Base-by-base conservation (phyloP, 1,140 invertebrate species). In the Drosophila kikkawai region DNA sequence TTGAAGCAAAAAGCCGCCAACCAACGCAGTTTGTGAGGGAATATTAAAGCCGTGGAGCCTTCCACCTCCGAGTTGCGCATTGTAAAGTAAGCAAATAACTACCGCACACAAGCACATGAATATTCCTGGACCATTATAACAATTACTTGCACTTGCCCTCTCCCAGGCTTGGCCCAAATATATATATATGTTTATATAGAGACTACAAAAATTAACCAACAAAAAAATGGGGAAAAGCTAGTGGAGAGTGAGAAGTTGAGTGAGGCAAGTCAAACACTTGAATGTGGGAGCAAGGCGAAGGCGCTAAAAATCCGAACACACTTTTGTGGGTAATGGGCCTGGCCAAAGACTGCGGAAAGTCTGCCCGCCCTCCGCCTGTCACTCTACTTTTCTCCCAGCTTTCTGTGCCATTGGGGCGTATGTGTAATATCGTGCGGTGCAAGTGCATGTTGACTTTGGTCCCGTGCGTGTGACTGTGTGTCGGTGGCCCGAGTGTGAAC, bases 281-380 rank as follows among this genome's bases (percentile, higher is more conserved):
- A 73, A 50, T 73, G 36, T 50, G 19, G 69, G 53, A 50, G 51
- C 53, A 59, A 51, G 68, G 57, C 70, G 55, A 82, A 82, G 84
- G 80, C 82, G 83, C 74, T 82, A 86, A 79, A 75, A 85, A 69
- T 79, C 74, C 75, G 67, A 73, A 85, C 80, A 86, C 75, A 87
- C 82, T 86, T 86, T 70, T 73, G 67, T 60, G 59, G 64, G 83
- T 82, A 86, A 86, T 86, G 83, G 83, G 65, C 75, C 75, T 65
- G 77, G 48, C 63, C 60, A 51, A 76, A 75, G 79, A 61, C 63
- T 56, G 61, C 53, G 19, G 53, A 55, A 55, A n/a, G 17, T 39
- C 63, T 45, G 42, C 13, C 66, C 26, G 7, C 8, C 15, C n/a
- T 9, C 34, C 29, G 12, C 39, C 34, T 41, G 63, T 67, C 66